Base-by-base conservation (phyloP, 2,113 vertebrate genomes). In the Myrmophylax atrothorax region DNA sequence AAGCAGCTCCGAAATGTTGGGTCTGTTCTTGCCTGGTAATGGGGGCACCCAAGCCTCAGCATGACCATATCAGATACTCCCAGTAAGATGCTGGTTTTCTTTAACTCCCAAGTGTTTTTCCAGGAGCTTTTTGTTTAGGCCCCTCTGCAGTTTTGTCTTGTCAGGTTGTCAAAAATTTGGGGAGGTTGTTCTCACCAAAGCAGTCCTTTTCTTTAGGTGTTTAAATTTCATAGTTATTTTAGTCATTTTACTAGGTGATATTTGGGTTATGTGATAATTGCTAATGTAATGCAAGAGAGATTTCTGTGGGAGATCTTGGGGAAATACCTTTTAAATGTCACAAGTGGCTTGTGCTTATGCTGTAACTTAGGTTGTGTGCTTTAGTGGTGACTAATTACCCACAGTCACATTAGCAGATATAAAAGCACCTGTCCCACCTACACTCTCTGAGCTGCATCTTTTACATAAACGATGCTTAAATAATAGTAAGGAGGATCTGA, bases 341-440 rank as follows among this genome's bases (percentile, higher is more conserved):
- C 42, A 40, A 78, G 63, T 67, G 87, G n/a, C 40, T 94, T 31
- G 38, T 70, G 70, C 80, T 86, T 63, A 25, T 42, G 70, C 72
- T 49, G 53, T 82, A 90, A 78, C 1, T 42, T 42, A 15, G 40
- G 93, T 69, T 69, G 62, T 47, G 87, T 67, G 95, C 91, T 93
- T 84, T 81, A 76, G 87, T 9, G 62, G 50, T 85, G 93, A 90
- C 83, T 95, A 94, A 96, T 94, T 91, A 60, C 52, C 64, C 11
- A 2, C 73, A 38, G 69, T 68, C 85, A 44, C 42, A 37, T 53
- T 7, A 37, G 69, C n/a, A 56, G 76, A 35, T 87, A 47, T 14
- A 52, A 88, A 85, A 88, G 72, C 53, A 89, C 72, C 72, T 69
- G 79, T 89, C 79, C 64, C 73, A 58, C 84, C 40, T 80, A 49